Base-by-base conservation (phyloP, 1,140 invertebrate species). In the Apis laboriosa region DNA sequence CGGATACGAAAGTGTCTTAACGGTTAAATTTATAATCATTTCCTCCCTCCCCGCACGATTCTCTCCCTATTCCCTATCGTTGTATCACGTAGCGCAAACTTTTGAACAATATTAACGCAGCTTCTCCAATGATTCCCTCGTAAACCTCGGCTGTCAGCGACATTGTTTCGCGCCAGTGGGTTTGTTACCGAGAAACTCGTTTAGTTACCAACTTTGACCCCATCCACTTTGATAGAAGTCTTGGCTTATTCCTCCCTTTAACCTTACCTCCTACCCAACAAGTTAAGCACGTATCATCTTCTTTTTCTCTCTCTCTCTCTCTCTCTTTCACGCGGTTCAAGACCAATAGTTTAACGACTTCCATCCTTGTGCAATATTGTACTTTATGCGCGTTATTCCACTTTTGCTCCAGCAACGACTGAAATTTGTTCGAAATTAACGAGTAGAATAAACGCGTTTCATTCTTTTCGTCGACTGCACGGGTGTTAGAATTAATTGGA, bases 151-250 rank as follows among this genome's bases (percentile, higher is more conserved):
- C 80, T 87, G 85, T 89, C 88, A 88, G 72, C 82, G 82, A 84
- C 85, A 88, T 86, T 86, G 83, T 89, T 91, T 90, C 90, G 86
- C 81, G 72, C 85, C 87, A 88, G 74, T 89, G 86, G 87, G 87
- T 91, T 90, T 88, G 89, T 90, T 90, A 90, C 89, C 81, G 84
- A 89, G 85, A 89, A 90, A 90, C 89, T 90, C 89, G 87, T 91
- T 91, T 87, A 87, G 88, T 87, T 90, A 83, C 77, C 80, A 91
- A 91, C 89, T 90, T 90, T 66, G 64, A 28, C 77, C 55, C 70
- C 77, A 77, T 78, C 86, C 84, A 84, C 84, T 64, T 55, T 78
- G 73, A 86, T 84, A 85, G 64, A 88, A 85, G 84, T 90, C 86
- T 72, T 51, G 55, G 88, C 83, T 86, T 88, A 77, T 82, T 86